phyloP scores from a whole-genome alignment of 2,113 vertebrate species.

The Colius striatus region DNA sequence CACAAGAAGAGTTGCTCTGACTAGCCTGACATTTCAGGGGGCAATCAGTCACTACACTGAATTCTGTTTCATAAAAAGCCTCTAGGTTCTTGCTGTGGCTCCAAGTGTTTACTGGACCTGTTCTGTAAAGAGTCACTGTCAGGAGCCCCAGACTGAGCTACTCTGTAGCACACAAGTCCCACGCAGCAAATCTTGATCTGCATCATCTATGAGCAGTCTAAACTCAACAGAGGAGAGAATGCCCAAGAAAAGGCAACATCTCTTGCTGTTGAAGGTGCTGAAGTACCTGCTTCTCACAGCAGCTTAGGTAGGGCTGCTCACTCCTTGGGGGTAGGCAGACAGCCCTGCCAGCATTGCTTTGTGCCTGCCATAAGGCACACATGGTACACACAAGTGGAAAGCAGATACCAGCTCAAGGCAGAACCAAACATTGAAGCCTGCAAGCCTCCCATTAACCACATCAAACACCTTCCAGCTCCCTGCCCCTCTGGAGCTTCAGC shows the following conservation, averaged over 20 bases:
- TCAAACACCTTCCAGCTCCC: neutral
- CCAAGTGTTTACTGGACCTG: neutral
- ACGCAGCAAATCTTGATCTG: neutral
- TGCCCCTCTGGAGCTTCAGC: neutral
- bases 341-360: neutral
- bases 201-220: neutral
- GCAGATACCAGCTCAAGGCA: neutral
- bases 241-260: neutral
- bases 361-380: neutral
- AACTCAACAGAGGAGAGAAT: neutral
- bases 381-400: neutral
- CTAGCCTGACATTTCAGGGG: neutral
- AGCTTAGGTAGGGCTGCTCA: neutral
- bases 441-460: neutral
- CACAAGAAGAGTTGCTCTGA: neutral
- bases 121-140: neutral
- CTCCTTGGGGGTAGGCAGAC: neutral
- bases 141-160: neutral
- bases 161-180: neutral
- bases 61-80: neutral
- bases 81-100: neutral
- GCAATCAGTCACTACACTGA: neutral
- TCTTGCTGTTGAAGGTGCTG: neutral
- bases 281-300: neutral
- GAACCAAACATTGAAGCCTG: neutral